These are phyloP conservation scores for Platynereis dumerilii DNA, from an alignment of 2,888 invertebrate genomes.

Conservation along the genomic window DNA sequence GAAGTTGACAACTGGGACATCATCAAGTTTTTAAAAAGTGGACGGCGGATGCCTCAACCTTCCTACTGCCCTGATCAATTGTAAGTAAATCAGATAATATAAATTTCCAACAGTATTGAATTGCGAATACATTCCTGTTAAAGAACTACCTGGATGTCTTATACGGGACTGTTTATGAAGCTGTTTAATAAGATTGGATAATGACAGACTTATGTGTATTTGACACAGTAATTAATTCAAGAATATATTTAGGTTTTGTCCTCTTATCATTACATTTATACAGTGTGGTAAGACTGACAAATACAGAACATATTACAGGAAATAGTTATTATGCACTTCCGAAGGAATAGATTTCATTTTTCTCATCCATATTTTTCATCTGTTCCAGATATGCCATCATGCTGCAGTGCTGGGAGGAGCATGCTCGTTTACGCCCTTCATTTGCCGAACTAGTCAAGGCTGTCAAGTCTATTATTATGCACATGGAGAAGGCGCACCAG, in stretches of 20 bases:
- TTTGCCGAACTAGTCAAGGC: conserved; percentile 32
- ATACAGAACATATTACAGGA: no score
- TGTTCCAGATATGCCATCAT: conserved; percentile 33
- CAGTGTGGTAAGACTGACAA: no score
- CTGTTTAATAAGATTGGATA: no score
- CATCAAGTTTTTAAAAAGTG: conserved; percentile 62
- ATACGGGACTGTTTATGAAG: background rate
- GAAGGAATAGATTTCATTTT: no score
- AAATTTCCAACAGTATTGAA: background rate
- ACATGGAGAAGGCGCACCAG: conserved; percentile 25
- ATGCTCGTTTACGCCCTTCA: conserved; percentile 30
- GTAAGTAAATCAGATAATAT: conserved; percentile 30
- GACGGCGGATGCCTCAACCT: conserved; percentile 64
- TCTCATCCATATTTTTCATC: background rate
- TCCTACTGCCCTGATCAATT: conserved; percentile 64
- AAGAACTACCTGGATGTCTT: background rate
- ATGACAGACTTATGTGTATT: no score
- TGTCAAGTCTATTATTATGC: conserved; percentile 31
- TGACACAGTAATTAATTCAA: no score
- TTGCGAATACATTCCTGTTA: background rate
- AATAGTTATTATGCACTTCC: no score
- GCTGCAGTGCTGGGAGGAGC: conserved; percentile 35
- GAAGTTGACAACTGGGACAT: conserved; percentile 66
- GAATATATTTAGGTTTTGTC: no score
- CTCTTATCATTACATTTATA: no score